Evolutionary conservation across 2,888 invertebrate species (phyloP).

Genomic region (Drosophila falleni): DNA sequence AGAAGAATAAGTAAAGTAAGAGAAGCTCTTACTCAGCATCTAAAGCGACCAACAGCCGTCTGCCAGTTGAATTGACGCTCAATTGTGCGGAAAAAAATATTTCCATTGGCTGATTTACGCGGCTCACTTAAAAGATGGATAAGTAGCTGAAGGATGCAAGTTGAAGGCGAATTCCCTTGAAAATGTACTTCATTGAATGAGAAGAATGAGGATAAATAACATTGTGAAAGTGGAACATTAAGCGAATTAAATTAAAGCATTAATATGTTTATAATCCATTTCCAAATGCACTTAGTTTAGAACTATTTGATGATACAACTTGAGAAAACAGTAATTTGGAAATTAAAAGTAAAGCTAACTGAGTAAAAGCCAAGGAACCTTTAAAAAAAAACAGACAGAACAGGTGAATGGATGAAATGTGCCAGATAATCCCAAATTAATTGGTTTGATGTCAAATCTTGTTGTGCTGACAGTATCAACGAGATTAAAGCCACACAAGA

Average conservation of each 20-base stretch:
- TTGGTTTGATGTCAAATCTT: constrained; percentile 19
- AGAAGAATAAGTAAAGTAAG: constrained; percentile 16
- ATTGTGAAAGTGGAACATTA: not conserved
- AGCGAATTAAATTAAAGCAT: constrained; percentile 7
- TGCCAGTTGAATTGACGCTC: constrained; percentile 65
- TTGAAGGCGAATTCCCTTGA: not conserved
- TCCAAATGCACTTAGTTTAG: not conserved
- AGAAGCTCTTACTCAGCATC: constrained; percentile 9
- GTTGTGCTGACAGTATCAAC: constrained; percentile 5
- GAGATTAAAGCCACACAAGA: constrained; percentile 10
- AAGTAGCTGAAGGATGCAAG: not conserved
- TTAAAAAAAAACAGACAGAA: not conserved
- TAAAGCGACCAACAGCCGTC: constrained; percentile 28
- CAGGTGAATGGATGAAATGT: not conserved
- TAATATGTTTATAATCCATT: constrained; percentile 5
- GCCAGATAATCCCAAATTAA: constrained; percentile 23
- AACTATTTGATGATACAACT: too few relatives aligned
- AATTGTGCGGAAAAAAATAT: constrained; percentile 69
- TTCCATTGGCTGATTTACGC: constrained; percentile 67
- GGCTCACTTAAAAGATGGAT: constrained; percentile 29
- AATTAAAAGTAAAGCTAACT: not conserved
- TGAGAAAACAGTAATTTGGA: not conserved
- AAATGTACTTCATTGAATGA: not conserved
- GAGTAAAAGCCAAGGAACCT: not conserved
- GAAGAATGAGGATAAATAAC: not conserved